Evolutionary conservation across 92 coral and sea anemone genomes (phyloP).

Genomic region (Anthopleura xanthogrammica): DNA sequence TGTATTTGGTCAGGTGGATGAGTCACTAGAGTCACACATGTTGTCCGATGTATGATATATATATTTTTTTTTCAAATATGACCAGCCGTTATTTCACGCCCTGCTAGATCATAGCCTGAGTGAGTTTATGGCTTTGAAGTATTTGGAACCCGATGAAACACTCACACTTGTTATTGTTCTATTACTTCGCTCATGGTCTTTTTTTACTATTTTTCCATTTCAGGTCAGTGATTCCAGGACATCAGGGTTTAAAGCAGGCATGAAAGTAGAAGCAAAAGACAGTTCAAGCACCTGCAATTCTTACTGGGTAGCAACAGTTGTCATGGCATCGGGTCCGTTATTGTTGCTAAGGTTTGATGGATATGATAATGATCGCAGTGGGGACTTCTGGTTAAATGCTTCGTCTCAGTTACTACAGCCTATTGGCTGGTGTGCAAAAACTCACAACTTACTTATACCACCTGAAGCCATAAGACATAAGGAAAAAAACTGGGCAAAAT

Average conservation of each 20-base stretch:
- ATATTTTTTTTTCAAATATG: no score
- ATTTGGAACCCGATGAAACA: no score
- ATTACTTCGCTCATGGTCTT: neutral
- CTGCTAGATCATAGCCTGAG: no score
- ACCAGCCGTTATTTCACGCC: no score
- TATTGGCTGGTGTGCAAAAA: conserved; percentile 78
- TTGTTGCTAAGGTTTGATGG: conserved; percentile 82
- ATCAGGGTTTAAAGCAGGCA: conserved; percentile 74
- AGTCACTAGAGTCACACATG: no score
- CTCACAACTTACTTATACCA: conserved; percentile 70
- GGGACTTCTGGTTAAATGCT: conserved; percentile 85
- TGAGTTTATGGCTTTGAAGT: no score
- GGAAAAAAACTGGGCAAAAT: conserved; percentile 83
- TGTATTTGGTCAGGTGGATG: no score
- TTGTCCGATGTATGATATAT: no score
- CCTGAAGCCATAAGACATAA: conserved; percentile 88
- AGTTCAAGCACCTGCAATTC: conserved; percentile 55
- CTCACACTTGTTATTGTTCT: no score
- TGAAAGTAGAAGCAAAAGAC: conserved; percentile 77
- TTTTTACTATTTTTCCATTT: neutral
- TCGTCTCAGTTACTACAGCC: conserved; percentile 73
- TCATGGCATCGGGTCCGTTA: conserved; percentile 82
- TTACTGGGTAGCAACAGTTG: conserved; percentile 85
- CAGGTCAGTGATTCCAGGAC: conserved; percentile 61
- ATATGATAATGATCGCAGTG: conserved; percentile 78